phyloP scores from a whole-genome alignment of 2,888 invertebrate species.

The Drosophila prolongata region DNA sequence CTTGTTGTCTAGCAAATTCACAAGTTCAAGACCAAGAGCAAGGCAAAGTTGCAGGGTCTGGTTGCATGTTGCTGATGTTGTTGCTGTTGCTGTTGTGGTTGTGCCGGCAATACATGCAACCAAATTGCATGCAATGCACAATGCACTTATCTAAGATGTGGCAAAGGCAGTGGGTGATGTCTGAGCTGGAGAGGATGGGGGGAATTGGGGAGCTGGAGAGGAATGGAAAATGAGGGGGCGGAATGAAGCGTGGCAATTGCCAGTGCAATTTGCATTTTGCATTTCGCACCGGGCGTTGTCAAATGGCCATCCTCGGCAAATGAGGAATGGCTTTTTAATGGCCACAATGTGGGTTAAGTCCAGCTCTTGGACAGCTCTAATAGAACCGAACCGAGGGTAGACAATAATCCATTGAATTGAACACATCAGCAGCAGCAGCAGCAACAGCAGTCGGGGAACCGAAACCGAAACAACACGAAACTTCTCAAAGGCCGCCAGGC shows the following conservation, averaged over 20 bases:
- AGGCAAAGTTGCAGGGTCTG: conserved; percentile 50
- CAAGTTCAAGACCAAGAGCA: conserved; percentile 71
- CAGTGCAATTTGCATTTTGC: conserved; percentile 54
- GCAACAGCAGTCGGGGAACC: not conserved
- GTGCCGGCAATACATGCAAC: conserved; percentile 42
- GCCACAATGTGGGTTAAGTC: conserved; percentile 66
- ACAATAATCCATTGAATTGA: conserved; percentile 28
- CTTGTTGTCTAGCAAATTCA: conserved; percentile 72
- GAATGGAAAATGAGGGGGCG: not conserved
- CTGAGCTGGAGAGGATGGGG: not conserved
- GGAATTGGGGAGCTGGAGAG: not conserved
- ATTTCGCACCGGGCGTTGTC: conserved; percentile 71
- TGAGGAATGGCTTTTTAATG: conserved; percentile 48
- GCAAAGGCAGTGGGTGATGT: conserved; percentile 27
- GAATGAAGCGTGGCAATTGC: conserved; percentile 49
- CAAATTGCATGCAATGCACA: conserved; percentile 61
- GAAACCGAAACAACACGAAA: conserved; percentile 10
- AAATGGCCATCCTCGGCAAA: conserved; percentile 53
- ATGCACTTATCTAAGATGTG: conserved; percentile 50
- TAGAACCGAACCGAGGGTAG: conserved; percentile 10
- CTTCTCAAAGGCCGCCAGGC: conserved; percentile 22
- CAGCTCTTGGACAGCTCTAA: conserved; percentile 52
- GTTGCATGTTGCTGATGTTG: conserved; percentile 30
- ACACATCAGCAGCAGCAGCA: conserved; percentile 1
- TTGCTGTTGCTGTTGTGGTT: conserved; percentile 12